Percentiles rank a stretch among this genome's conserved stretches.
These are phyloP conservation scores for Girardinus metallicus DNA, from an alignment of 2,797 vertebrate genomes.

Conservation along the genomic window DNA sequence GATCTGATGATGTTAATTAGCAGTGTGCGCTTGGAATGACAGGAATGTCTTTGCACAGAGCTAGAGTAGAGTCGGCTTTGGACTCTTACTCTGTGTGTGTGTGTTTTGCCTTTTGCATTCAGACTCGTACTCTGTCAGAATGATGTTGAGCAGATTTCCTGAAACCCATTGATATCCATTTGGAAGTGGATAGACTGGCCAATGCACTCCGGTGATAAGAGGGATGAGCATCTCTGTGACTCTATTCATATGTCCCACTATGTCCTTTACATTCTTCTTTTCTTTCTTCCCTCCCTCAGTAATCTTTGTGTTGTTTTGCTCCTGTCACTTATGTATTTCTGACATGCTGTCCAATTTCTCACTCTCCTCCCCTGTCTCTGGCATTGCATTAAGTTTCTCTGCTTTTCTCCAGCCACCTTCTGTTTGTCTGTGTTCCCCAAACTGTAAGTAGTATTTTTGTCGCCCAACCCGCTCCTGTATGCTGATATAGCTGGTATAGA, in stretches of 20 bases:
- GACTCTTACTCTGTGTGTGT: conserved; percentile 39
- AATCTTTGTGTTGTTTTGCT: neutral
- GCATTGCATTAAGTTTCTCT: conserved; percentile 50
- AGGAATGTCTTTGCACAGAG: conserved; percentile 68
- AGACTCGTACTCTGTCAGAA: conserved; percentile 33
- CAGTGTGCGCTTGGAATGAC: conserved; percentile 72
- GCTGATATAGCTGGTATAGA: conserved; percentile 57
- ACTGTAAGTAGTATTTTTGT: conserved; percentile 5
- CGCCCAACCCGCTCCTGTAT: conserved; percentile 19
- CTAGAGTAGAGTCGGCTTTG: conserved; percentile 50
- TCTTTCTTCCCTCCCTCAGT: conserved; percentile 6
- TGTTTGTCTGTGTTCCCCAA: neutral
- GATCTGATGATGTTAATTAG: conserved; percentile 70
- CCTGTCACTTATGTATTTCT: conserved; percentile 23
- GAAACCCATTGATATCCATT: conserved; percentile 70
- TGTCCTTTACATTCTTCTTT: conserved; percentile 44
- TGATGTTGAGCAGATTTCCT: conserved; percentile 50
- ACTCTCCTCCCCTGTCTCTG: conserved; percentile 5
- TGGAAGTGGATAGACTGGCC: conserved; percentile 47
- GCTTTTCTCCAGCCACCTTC: neutral
- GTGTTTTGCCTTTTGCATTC: conserved; percentile 39
- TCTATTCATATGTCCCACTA: conserved; percentile 24
- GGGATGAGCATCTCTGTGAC: conserved; percentile 44
- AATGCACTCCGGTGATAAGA: conserved; percentile 44
- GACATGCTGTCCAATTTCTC: conserved; percentile 20